Evolutionary conservation across 2,888 invertebrate species (phyloP).

Genomic region (Sympetrum striolatum): DNA sequence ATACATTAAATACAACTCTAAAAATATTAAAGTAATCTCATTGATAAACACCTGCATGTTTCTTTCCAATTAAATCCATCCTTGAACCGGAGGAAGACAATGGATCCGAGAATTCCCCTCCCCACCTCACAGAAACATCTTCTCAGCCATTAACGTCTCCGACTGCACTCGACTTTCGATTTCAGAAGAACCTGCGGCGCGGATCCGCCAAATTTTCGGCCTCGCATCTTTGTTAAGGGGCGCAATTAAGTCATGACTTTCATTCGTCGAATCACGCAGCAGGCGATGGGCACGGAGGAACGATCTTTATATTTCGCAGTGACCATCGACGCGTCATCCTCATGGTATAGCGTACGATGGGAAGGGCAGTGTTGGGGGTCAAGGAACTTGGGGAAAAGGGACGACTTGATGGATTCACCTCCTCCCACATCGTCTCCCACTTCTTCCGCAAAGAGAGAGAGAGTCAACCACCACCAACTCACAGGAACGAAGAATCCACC

Average conservation of each 20-base stretch:
- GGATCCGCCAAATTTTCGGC: not conserved
- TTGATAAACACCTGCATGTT: too few species aligned
- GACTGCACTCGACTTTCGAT: not conserved
- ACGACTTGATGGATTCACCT: not conserved
- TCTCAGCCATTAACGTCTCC: not conserved
- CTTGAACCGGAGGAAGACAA: too few species aligned
- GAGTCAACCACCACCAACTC: not conserved
- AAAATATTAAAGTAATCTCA: too few species aligned
- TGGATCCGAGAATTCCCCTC: too few species aligned
- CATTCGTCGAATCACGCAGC: not conserved
- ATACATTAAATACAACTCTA: too few species aligned
- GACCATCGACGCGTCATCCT: not conserved
- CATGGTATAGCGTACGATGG: not conserved
- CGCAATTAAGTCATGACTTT: conserved; percentile 30
- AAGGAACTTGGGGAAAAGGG: conserved; percentile 10
- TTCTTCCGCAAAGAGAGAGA: not conserved
- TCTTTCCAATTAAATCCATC: too few species aligned
- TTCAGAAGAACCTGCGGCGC: not conserved
- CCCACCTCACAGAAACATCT: too few species aligned
- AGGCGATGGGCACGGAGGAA: not conserved
- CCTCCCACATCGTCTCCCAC: not conserved
- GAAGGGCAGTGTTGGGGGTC: not conserved
- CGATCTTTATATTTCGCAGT: not conserved
- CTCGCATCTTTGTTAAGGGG: not conserved
- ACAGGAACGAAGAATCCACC: not conserved